Percentiles rank a stretch among this genome's conserved stretches.
Evolutionary conservation across 2,888 invertebrate species (phyloP).

Genomic region (Hydroisotoma schaefferi): DNA sequence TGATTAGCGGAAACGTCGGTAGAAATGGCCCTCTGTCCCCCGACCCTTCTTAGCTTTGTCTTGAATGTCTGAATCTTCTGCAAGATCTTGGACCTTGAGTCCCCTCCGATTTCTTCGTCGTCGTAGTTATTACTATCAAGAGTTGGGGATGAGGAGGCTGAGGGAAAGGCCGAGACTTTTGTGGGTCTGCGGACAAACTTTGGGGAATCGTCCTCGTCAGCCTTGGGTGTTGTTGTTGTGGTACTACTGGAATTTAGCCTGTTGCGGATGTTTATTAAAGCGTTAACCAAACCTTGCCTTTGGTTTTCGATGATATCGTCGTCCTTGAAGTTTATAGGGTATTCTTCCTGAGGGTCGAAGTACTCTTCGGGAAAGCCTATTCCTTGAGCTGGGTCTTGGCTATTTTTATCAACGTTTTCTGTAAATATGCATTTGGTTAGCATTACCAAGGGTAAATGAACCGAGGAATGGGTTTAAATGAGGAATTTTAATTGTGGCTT

Average conservation of each 20-base stretch:
- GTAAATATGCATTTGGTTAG: no score
- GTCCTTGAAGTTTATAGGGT: neutral
- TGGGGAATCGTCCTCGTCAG: slow-evolving; percentile 14
- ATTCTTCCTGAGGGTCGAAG: slow-evolving; percentile 3
- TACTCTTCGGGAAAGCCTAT: slow-evolving; percentile 10
- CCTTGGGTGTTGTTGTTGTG: slow-evolving; percentile 8
- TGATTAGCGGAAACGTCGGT: neutral
- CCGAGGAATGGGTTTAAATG: no score
- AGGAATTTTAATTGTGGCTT: no score
- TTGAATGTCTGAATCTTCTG: slow-evolving; percentile 36
- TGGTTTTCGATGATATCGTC: slow-evolving; percentile 31
- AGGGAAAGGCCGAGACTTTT: slow-evolving; percentile 12
- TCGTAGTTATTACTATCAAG: slow-evolving; percentile 14
- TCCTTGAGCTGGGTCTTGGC: no score
- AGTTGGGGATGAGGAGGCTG: slow-evolving; percentile 9
- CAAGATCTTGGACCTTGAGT: slow-evolving; percentile 25
- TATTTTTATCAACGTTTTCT: no score
- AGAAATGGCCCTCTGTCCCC: neutral
- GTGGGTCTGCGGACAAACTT: slow-evolving; percentile 23
- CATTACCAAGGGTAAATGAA: no score
- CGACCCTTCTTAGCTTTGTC: slow-evolving; percentile 8
- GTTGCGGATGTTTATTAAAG: slow-evolving; percentile 27
- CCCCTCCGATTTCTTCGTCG: slow-evolving; percentile 17
- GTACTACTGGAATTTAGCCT: slow-evolving; percentile 15
- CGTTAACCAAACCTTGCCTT: slow-evolving; percentile 21